Conservation (phyloP, 23 tunicate species). For the Halocynthia aurantium region DNA sequence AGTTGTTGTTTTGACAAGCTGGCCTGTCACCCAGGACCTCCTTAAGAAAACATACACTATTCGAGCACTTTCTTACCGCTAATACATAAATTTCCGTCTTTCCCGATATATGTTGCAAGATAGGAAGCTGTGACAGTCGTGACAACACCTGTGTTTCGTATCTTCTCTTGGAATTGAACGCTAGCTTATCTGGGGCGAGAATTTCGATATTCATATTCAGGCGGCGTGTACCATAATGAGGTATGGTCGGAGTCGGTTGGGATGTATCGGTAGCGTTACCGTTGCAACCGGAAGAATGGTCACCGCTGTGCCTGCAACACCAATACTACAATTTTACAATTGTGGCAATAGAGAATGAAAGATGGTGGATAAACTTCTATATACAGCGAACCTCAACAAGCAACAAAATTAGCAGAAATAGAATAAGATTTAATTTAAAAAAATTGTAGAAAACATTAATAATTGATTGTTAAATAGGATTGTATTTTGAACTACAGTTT, state of each 20-base stretch:
- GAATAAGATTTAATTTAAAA: no score
- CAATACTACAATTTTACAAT: neutral
- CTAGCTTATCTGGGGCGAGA: constrained; percentile 64
- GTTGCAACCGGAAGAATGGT: constrained; percentile 1
- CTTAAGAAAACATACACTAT: no score
- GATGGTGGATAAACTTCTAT: neutral
- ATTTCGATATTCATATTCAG: constrained; percentile 38
- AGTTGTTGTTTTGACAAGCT: neutral
- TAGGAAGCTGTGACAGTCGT: constrained; percentile 36
- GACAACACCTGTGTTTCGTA: constrained; percentile 51
- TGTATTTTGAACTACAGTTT: no score
- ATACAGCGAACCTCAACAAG: neutral
- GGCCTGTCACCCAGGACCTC: no score
- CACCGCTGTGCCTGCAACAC: constrained; percentile 12
- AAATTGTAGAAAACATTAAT: no score
- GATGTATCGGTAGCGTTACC: neutral
- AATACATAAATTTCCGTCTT: constrained; percentile 56
- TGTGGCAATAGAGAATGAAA: neutral
- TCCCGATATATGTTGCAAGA: constrained; percentile 37
- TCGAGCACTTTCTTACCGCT: constrained; percentile 34
- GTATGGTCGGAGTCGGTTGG: neutral
- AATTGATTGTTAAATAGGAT: no score
- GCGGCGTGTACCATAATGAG: constrained; percentile 55
- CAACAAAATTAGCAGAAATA: neutral
- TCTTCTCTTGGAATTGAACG: constrained; percentile 44